phyloP scores from a whole-genome alignment of 2,888 invertebrate genomes.

The Tetragnatha montana region DNA sequence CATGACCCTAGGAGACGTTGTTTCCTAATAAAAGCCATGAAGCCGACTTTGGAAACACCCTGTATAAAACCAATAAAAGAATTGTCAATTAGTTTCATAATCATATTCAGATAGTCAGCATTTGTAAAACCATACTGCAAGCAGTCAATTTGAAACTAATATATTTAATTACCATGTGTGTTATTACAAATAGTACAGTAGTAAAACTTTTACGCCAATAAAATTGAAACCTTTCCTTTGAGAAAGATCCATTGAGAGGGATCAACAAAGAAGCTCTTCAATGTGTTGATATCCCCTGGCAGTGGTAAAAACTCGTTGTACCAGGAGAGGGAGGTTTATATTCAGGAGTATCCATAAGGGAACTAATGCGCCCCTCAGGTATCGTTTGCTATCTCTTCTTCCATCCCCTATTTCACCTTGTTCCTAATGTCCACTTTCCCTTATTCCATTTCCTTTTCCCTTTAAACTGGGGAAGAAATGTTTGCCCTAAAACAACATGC shows the following conservation, averaged over 20 bases:
- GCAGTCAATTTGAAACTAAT: too few species aligned
- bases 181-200: too few species aligned
- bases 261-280: background rate
- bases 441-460: conserved; percentile 56
- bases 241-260: background rate
- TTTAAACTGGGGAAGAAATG: background rate
- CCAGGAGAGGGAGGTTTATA: conserved; percentile 44
- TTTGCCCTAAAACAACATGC: background rate
- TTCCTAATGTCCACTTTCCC: conserved; percentile 65
- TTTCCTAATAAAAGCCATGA: too few species aligned
- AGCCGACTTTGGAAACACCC: too few species aligned
- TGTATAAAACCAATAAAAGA: too few species aligned
- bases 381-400: conserved; percentile 45
- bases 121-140: too few species aligned
- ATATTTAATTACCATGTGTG: too few species aligned
- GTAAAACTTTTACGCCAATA: too few species aligned
- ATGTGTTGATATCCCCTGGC: conserved; percentile 29
- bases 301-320: conserved; percentile 43
- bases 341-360: conserved; percentile 58
- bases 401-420: conserved; percentile 28
- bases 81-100: too few species aligned
- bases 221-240: too few species aligned
- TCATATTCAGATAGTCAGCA: too few species aligned
- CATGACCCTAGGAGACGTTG: too few species aligned
- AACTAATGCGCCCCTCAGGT: conserved; percentile 64